Base-by-base conservation (phyloP, 2,888 invertebrate species). In the Malacosoma neustria region DNA sequence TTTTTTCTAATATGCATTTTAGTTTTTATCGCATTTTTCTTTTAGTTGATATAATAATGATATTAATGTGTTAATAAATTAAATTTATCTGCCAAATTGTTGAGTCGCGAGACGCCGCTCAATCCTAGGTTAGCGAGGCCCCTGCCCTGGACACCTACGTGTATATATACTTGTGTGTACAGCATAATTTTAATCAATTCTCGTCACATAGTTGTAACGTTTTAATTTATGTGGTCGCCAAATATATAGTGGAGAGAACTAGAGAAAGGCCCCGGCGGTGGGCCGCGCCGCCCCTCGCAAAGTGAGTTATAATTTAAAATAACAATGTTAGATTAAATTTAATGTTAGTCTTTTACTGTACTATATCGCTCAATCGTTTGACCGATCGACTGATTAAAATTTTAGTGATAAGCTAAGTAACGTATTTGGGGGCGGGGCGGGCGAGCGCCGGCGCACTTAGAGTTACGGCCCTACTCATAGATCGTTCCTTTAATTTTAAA, bases 381-480 rank as follows among this genome's bases (percentile, higher is more conserved):
- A 84, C 79, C 85, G 85, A 85, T 85, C 82, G 85, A 85, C 85
- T 85, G 85, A 85, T 82, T 84, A 85, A 84, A 85, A 85, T 82
- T 84, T 82, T 85, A 84, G 82, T 84, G 79, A 58, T 84, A 84
- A 84, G 85, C 84, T 84, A 85, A 84, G 82, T 81, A 73, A 79
- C 72, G 64, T 71, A 62, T 58, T 58, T 62, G 53, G 48, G 42
- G 34, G 11, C 56, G 57, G 61, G 48, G 51, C 45, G 48, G 37
- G 38, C 43, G 53, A 36, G 50, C 46, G 49, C 50, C 45, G 53
- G 61, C 53, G 41, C 44, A 37, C 61, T 67, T 76, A 76, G 75
- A 67, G 66, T 69, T 72, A 72, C 72, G 62, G 61, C 54, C 59
- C 59, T 68, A 71, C 72, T 58, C 63, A 67, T 67, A 68, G 73